phyloP scores from a whole-genome alignment of 1,140 invertebrate species.

The Drosophila truncata region DNA sequence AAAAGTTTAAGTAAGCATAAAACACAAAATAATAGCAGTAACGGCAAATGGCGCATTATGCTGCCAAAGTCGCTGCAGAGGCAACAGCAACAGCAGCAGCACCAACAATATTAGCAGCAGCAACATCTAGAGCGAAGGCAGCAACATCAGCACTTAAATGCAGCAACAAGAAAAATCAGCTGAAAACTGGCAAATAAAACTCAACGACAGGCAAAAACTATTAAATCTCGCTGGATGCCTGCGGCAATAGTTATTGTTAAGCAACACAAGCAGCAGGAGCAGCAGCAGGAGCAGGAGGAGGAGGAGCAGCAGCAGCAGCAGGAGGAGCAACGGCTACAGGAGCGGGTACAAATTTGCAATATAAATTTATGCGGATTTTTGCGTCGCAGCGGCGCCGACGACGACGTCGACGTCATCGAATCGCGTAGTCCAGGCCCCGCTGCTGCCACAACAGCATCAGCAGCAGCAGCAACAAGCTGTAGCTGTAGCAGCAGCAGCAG shows the following conservation, averaged over 20 bases:
- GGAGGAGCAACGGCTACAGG: conserved; percentile 18
- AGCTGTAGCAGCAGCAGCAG: conserved; percentile 14
- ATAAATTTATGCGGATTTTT: conserved; percentile 64
- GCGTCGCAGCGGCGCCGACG: conserved; percentile 61
- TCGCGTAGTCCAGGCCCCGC: conserved; percentile 47
- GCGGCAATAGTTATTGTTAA: conserved; percentile 69
- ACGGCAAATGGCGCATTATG: conserved; percentile 52
- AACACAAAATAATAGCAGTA: conserved; percentile 35
- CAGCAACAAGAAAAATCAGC: conserved; percentile 54
- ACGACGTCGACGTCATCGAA: conserved; percentile 31
- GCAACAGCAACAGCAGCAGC: conserved; percentile 6
- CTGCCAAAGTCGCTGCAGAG: conserved; percentile 30
- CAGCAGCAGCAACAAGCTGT: conserved; percentile 22
- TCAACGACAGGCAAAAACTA: conserved; percentile 56
- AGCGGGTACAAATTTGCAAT: conserved; percentile 52
- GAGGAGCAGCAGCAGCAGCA: conserved; percentile 19
- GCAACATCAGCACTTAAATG: conserved; percentile 58
- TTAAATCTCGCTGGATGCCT: conserved; percentile 73
- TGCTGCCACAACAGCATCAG: conserved; percentile 28
- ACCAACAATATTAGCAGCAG: conserved; percentile 4
- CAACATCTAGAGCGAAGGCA: conserved; percentile 8
- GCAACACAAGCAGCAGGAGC: conserved; percentile 46
- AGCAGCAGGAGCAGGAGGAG: conserved; percentile 33
- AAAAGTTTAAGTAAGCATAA: conserved; percentile 47
- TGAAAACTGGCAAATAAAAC: conserved; percentile 62